Evolutionary conservation across 1,140 invertebrate species (phyloP).

Genomic region (Drosophila rhopaloa): DNA sequence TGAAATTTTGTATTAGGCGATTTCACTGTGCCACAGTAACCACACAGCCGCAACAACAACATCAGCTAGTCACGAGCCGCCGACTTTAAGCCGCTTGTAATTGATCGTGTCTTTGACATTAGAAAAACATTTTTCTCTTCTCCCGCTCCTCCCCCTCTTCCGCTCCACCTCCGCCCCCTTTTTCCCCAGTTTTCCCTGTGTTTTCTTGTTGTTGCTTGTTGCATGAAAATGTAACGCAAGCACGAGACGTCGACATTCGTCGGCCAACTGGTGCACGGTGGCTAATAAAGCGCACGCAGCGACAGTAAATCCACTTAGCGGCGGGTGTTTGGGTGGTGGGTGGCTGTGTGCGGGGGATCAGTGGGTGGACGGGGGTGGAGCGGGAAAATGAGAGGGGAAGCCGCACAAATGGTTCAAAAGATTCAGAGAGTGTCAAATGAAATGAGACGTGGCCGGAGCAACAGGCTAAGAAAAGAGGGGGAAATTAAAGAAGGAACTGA

Average conservation of each 20-base stretch:
- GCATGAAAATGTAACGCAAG: slow-evolving; percentile 53
- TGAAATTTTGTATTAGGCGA: too few relatives aligned
- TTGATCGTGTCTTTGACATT: slow-evolving; percentile 66
- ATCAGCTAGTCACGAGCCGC: slow-evolving; percentile 48
- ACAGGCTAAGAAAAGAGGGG: slow-evolving; percentile 4
- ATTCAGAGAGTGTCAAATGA: slow-evolving; percentile 47
- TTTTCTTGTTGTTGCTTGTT: slow-evolving; percentile 23
- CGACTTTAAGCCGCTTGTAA: slow-evolving; percentile 58
- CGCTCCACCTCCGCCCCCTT: not conserved
- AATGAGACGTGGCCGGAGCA: slow-evolving; percentile 43
- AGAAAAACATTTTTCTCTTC: slow-evolving; percentile 48
- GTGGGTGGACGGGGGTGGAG: slow-evolving; percentile 10
- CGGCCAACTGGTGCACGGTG: slow-evolving; percentile 56
- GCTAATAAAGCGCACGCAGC: slow-evolving; percentile 62
- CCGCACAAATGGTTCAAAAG: slow-evolving; percentile 34
- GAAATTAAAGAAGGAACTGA: not conserved
- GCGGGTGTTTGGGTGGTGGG: not conserved
- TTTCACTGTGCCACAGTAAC: slow-evolving; percentile 27
- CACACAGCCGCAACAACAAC: slow-evolving; percentile 23
- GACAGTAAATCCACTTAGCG: slow-evolving; percentile 61
- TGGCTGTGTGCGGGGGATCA: not conserved
- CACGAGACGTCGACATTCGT: slow-evolving; percentile 24
- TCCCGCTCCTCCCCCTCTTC: not conserved
- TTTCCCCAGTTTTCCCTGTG: not conserved
- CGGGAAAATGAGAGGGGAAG: slow-evolving; percentile 11